phyloP scores from a whole-genome alignment of 2,888 invertebrate species.

The Tiliacea citrago region DNA sequence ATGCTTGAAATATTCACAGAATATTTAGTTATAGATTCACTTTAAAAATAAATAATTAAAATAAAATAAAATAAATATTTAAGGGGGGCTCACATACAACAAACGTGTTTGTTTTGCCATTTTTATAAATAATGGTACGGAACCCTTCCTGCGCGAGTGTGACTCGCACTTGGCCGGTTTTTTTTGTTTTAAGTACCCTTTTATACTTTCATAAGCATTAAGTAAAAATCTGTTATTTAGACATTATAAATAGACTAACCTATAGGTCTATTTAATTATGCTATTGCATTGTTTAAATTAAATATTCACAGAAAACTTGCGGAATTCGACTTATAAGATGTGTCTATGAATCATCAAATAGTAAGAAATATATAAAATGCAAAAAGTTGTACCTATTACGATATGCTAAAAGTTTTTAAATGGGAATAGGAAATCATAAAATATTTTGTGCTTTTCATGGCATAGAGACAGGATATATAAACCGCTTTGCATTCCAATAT shows the following conservation, averaged over 20 bases:
- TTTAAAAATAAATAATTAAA: no score
- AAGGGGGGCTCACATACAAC: no score
- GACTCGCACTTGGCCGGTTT: no score
- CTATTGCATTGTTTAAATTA: neutral
- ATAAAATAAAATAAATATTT: no score
- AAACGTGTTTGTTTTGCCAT: no score
- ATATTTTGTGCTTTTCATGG: conserved; percentile 11
- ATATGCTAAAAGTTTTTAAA: neutral
- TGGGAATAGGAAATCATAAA: neutral
- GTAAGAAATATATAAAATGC: neutral
- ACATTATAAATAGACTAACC: neutral
- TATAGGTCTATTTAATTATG: neutral
- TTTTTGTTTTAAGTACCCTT: no score
- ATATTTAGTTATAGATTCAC: no score
- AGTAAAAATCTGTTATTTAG: no score
- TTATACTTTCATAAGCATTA: no score
- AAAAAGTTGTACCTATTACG: neutral
- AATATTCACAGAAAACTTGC: neutral
- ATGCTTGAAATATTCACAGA: no score
- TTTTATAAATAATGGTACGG: no score
- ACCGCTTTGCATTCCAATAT: neutral
- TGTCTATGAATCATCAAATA: neutral
- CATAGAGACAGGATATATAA: neutral
- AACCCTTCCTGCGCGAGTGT: no score
- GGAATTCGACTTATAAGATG: neutral